phyloP scores from a whole-genome alignment of 2,888 invertebrate species.

The Noctuana brunneofusca region DNA sequence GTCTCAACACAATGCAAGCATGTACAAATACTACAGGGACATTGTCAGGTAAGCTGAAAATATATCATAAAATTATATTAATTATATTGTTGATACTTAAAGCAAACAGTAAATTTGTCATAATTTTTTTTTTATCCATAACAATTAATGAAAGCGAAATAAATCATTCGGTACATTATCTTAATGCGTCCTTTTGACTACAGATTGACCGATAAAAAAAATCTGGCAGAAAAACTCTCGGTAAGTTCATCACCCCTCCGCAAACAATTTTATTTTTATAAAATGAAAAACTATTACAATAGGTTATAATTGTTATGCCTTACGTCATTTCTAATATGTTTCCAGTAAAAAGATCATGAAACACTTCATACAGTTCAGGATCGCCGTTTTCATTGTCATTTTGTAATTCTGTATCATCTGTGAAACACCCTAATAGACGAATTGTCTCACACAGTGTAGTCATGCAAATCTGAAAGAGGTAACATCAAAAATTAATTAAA shows the following conservation, averaged over 20 bases:
- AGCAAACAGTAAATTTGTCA: too few species aligned
- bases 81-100: not conserved
- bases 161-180: too few species aligned
- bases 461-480: conserved; percentile 92
- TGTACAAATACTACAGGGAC: conserved; percentile 91
- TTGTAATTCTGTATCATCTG: conserved; percentile 72
- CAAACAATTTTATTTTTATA: too few species aligned
- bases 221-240: too few species aligned
- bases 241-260: too few species aligned
- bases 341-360: conserved; percentile 90
- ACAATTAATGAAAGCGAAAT: too few species aligned
- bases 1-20: conserved; percentile 92
- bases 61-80: not conserved
- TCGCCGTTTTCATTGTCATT: conserved; percentile 71
- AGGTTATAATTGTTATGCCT: conserved; percentile 45
- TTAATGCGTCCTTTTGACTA: too few species aligned
- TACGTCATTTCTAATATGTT: conserved; percentile 88
- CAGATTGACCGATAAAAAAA: too few species aligned
- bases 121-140: too few species aligned
- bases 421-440: conserved; percentile 95
- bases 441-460: conserved; percentile 97
- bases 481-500: too few species aligned
- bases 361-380: conserved; percentile 76
- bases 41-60: conserved; percentile 84
- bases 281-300: too few species aligned